Conservation (phyloP, 35 echinoderm and acorn worm genomes). For the Lytechinus pictus region DNA sequence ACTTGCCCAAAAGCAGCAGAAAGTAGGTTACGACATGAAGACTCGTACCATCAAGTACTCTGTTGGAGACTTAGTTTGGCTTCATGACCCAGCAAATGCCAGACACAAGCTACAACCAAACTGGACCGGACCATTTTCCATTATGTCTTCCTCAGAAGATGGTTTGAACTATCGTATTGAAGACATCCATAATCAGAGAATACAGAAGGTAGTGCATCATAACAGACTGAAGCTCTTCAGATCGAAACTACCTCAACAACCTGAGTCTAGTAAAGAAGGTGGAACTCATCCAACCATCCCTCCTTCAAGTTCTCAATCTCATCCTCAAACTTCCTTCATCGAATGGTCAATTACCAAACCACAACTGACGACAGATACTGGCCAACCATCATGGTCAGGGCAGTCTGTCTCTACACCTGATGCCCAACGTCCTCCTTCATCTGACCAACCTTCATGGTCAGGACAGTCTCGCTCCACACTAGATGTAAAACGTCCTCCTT, state of each 20-base stretch:
- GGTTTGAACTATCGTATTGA: not conserved
- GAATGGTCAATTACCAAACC: not conserved
- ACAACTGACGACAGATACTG: not conserved
- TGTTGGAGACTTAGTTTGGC: constrained; percentile 13
- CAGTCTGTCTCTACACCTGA: not conserved
- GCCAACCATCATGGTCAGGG: not conserved
- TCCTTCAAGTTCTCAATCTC: not conserved
- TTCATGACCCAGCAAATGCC: constrained; percentile 24
- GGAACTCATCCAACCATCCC: not conserved
- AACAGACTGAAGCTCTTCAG: constrained; percentile 29
- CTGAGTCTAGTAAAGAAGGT: not conserved
- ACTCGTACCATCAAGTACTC: not conserved
- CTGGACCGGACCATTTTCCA: constrained; percentile 23
- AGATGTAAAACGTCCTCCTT: not conserved
- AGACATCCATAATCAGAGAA: constrained; percentile 16
- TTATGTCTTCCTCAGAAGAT: not conserved
- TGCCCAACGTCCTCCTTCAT: not conserved
- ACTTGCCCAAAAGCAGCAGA: not conserved
- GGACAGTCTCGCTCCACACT: not conserved
- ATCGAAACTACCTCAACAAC: not conserved
- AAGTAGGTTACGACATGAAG: not conserved
- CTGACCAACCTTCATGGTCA: not conserved
- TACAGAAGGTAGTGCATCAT: constrained; percentile 26
- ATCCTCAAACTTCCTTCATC: not conserved
- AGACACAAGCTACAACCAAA: constrained; percentile 30